Evolutionary conservation across 2,797 vertebrate genomes (phyloP), one percentile per base, ranked within the genome.

Genomic region (Spondyliosoma cantharus): DNA sequence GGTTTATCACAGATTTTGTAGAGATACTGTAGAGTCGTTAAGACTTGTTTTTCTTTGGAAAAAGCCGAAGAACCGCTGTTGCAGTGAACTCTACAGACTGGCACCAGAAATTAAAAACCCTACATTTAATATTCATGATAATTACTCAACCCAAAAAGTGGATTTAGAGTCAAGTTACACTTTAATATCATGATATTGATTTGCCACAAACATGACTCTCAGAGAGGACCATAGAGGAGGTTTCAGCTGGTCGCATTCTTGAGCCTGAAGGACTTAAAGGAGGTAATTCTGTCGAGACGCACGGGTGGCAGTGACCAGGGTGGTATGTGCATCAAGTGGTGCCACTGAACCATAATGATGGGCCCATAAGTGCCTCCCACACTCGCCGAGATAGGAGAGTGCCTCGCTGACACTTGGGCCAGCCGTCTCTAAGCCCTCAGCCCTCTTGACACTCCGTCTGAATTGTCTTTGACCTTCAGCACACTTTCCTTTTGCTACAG

Each of bases 381-480:
- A 71, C 87, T 81, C 72, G 63, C 50, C 27, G 6, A 81, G 81
- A 82, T 43, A 71, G 61, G 13, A 80, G 71, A 84, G 83, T 37
- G 74, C 76, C 68, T 67, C 50, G 64, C 69, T 56, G 87, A 81
- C 87, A 86, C 86, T 84, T 65, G 0, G 71, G 59, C 80, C 69
- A 58, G 29, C 63, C 14, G 48, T 61, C 80, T 81, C 85, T 81
- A 66, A 62, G 73, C 54, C 83, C 61, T 20, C 45, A 7, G 53
- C 48, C 72, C 84, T 71, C 85, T 85, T 17, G 0, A 67, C 71
- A 50, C 27, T 8, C 24, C 4, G 56, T 77, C 79, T 84, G 77
- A 87, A 87, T 86, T 65, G 83, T 83, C 74, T 90, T 72, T 89
- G 88, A 92, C 93, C 88, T 92, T 85, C 76, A 24, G 37, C 69